phyloP scores from a whole-genome alignment of 2,888 invertebrate genomes.

The Apodemia mormo region DNA sequence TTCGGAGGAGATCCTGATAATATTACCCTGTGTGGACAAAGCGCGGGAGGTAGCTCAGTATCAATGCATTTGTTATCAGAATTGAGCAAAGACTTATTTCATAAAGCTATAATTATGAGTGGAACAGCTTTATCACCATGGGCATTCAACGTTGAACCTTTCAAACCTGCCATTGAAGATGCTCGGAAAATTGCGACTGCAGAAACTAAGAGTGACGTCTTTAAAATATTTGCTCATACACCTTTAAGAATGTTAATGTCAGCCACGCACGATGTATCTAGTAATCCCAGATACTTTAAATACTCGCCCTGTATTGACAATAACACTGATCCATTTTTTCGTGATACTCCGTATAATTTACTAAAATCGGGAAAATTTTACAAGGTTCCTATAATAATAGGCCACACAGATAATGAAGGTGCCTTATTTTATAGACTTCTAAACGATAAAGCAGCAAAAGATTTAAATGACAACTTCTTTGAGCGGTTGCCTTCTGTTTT shows the following conservation, averaged over 20 bases:
- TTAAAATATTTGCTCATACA: slow-evolving; percentile 28
- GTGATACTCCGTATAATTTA: slow-evolving; percentile 56
- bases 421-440: slow-evolving; percentile 63
- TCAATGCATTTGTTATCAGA: slow-evolving; percentile 65
- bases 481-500: slow-evolving; percentile 64
- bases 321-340: background rate
- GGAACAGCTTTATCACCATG: slow-evolving; percentile 62
- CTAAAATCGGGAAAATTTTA: slow-evolving; percentile 59
- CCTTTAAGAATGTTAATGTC: slow-evolving; percentile 44
- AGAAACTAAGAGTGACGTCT: slow-evolving; percentile 28
- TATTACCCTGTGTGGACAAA: slow-evolving; percentile 69
- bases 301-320: slow-evolving; percentile 65
- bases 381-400: slow-evolving; percentile 65
- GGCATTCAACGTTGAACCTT: slow-evolving; percentile 63
- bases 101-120: slow-evolving; percentile 67
- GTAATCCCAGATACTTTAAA: slow-evolving; percentile 61
- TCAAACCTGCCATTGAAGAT: slow-evolving; percentile 53
- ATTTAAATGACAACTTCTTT: slow-evolving; percentile 55
- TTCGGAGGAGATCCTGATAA: slow-evolving; percentile 74
- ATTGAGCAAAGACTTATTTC: slow-evolving; percentile 60
- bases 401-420: slow-evolving; percentile 60
- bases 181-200: slow-evolving; percentile 49
- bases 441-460: slow-evolving; percentile 48
- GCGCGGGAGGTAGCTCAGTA: slow-evolving; percentile 65
- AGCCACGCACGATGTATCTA: slow-evolving; percentile 43